Base-by-base conservation (phyloP, 2,888 invertebrate genomes). In the Polymixis flavicincta region DNA sequence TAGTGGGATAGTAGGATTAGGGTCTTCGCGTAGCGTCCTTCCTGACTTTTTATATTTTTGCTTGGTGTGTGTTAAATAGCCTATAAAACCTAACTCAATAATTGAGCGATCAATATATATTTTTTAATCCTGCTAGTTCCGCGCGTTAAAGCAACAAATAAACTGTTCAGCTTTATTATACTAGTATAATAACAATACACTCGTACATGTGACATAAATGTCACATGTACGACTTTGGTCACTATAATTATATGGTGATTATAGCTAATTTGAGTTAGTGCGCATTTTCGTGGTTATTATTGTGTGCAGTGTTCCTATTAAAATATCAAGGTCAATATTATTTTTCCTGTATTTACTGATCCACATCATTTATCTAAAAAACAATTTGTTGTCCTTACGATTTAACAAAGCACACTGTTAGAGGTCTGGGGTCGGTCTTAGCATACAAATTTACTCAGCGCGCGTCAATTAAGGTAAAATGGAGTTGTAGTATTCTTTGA, bases 171-270 rank as follows among this genome's bases (percentile, higher is more conserved):
- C 57, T 57, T 57, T 57, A 28, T 8, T 19, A 17, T 17, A 17
- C 28, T 28, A 57, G 7, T 57, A 17, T 1, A n/a, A 9, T 42
- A 42, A 0, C 5, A 0, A 48, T 6, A 28, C 28, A 17, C 28
- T 28, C 19, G 9, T 32, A 32, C 8, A 32, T 67, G 19, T 67
- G 32, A 63, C 63, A 42, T 50, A n/a, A n/a, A n/a, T n/a, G n/a
- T 52, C 17, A 32, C 28, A 32, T 64, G n/a, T n/a, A n/a, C n/a
- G 50, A 45, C 78, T 71, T 78, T 78, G 22, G 17, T 17, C 32
- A 25, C 19, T 8, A 19, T 3, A 69, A 48, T 32, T 52, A 54
- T 32, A 32, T n/a, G 42, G 25, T 55, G n/a, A 64, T 59, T 64
- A 52, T 6, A 22, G 22, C 14, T 8, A 37, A 61, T 48, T 59